Base-by-base conservation (phyloP, 2,888 invertebrate genomes). In the Agriotes lineatus region DNA sequence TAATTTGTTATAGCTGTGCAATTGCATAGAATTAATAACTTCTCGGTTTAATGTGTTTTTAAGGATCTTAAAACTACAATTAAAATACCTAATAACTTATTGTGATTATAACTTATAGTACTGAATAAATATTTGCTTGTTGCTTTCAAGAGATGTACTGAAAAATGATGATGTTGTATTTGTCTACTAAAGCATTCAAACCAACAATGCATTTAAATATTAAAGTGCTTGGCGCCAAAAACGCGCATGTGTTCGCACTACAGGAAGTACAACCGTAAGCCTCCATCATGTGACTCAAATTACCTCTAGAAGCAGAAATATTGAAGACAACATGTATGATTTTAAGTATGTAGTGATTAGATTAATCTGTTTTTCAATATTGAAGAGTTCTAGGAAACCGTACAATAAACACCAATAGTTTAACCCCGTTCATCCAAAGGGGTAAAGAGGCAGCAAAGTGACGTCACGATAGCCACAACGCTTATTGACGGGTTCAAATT, bases 201-300 rank as follows among this genome's bases (percentile, higher is more conserved):
- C n/a, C n/a, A n/a, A n/a, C n/a, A n/a, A n/a, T n/a, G n/a, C n/a
- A 25, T 25, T 25, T 25, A 25, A 39, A 14, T 39, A 14, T 39
- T 39, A 14, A 39, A 39, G 3, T 2, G 30, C 14, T 12, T 50
- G 14, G 20, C 50, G 14, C 37, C 16, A 62, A 39, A 52, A 30
- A 14, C 25, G 60, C 48, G 54, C 54, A 48, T 48, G 45, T 50
- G 20, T 62, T 12, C 39, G 9, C 20, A 19, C 10, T 37, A 52
- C 22, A 48, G 62, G 62, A 62, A 54, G 42, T 54, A 52, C 22
- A n/a, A 42, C 62, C 16, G 4, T 22, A 9, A 19, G 20, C 18
- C 52, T 12, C 30, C 42, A 50, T 62, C 62, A 62, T 62, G 62
- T 62, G 62, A 62, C 18, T 62, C 54, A 54, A 52, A 54, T 52